Conservation (phyloP, 2,888 invertebrate genomes). For the Pollenia labialis region DNA sequence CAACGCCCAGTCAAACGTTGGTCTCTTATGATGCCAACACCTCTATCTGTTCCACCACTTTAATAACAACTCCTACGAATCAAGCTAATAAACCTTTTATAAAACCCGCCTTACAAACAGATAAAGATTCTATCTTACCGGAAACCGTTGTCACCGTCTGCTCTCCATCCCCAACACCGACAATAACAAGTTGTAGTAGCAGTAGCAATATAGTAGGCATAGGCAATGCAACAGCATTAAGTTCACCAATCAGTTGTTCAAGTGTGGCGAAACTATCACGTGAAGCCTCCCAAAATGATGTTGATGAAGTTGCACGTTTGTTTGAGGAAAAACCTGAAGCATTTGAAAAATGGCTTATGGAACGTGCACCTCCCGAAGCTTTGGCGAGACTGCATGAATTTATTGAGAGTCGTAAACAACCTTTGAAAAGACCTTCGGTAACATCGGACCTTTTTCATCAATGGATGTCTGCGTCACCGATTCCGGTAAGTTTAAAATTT, state of each 20-base stretch:
- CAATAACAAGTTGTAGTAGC: constrained; percentile 47
- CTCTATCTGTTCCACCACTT: constrained; percentile 38
- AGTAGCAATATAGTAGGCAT: constrained; percentile 22
- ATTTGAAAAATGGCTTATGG: constrained; percentile 91
- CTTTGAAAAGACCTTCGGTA: constrained; percentile 89
- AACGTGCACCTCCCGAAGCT: constrained; percentile 89
- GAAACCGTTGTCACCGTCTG: constrained; percentile 53
- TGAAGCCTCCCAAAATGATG: constrained; percentile 80
- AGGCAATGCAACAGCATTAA: constrained; percentile 21
- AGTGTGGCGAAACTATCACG: constrained; percentile 33
- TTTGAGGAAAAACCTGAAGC: constrained; percentile 88
- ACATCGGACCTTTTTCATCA: constrained; percentile 93
- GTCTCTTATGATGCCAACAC: constrained; percentile 43
- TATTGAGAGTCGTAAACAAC: constrained; percentile 85
- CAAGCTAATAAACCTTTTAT: constrained; percentile 54
- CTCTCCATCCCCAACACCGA: constrained; percentile 46
- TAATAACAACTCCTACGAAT: constrained; percentile 24
- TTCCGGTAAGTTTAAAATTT: constrained; percentile 85
- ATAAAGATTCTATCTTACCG: constrained; percentile 43
- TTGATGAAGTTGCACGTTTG: constrained; percentile 83
- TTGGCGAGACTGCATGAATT: constrained; percentile 86
- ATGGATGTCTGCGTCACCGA: constrained; percentile 92
- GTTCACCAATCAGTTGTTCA: constrained; percentile 32
- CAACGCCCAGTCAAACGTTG: constrained; percentile 63
- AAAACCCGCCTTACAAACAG: constrained; percentile 61